Evolutionary conservation across 1,140 invertebrate species (phyloP).

Genomic region (Cardiocondyla obscurior): DNA sequence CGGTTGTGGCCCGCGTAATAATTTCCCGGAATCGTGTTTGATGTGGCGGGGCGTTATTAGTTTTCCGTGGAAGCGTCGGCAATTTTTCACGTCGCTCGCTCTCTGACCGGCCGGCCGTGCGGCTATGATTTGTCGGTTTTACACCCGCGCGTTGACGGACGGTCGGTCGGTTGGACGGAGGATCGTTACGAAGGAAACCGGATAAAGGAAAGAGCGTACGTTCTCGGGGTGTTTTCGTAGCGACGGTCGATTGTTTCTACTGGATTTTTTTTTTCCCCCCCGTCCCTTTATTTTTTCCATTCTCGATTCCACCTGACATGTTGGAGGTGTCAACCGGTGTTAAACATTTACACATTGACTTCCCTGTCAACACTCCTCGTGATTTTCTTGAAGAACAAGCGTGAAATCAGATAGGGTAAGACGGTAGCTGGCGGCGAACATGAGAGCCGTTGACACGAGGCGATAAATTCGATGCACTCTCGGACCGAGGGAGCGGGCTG

Average conservation of each 20-base stretch:
- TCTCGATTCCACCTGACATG: background rate
- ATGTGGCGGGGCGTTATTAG: conserved; percentile 74
- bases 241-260: background rate
- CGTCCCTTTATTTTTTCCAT: background rate
- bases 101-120: conserved; percentile 24
- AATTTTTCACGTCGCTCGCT: conserved; percentile 69
- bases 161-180: background rate
- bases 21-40: conserved; percentile 76
- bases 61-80: conserved; percentile 71
- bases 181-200: background rate
- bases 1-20: conserved; percentile 67
- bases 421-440: conserved; percentile 43
- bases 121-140: conserved; percentile 72
- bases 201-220: background rate
- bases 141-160: conserved; percentile 16
- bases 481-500: background rate
- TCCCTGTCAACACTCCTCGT: background rate
- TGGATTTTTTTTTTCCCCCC: too few relatives aligned
- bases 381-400: conserved; percentile 24
- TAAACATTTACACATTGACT: conserved; percentile 17
- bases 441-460: conserved; percentile 58
- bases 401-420: conserved; percentile 59
- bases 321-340: background rate
- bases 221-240: background rate
- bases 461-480: conserved; percentile 63